phyloP scores from a whole-genome alignment of 2,113 vertebrate species.

The Gracilinanus agilis region DNA sequence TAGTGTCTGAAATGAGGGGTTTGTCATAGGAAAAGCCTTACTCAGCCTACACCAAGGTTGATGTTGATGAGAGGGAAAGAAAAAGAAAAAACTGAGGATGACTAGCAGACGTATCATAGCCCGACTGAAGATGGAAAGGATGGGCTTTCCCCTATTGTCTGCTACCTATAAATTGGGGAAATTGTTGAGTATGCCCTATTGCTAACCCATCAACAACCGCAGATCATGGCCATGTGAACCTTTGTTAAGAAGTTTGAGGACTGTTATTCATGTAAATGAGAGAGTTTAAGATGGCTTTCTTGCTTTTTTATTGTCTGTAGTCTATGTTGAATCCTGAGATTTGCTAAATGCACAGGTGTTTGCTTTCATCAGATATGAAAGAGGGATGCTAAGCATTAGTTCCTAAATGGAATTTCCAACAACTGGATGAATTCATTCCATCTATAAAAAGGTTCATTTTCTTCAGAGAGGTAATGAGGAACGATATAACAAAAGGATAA shows the following conservation, averaged over 20 bases:
- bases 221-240: accelerated
- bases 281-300: background rate
- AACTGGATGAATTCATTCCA: background rate
- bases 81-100: background rate
- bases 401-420: background rate
- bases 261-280: background rate
- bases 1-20: background rate
- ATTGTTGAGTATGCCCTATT: background rate
- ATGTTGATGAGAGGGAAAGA: accelerated
- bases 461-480: background rate
- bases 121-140: accelerated
- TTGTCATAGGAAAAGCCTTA: background rate
- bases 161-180: background rate
- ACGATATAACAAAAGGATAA: background rate
- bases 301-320: background rate
- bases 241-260: accelerated
- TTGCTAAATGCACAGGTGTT: background rate
- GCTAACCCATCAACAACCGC: background rate
- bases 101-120: background rate
- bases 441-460: background rate
- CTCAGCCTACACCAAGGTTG: accelerated
- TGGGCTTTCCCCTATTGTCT: accelerated
- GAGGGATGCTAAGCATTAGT: background rate
- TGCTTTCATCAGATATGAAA: background rate
- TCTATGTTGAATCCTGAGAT: background rate